Evolutionary conservation across 1,140 invertebrate species (phyloP), one percentile per base, ranked within the genome.

Genomic region (Conus ventricosus): DNA sequence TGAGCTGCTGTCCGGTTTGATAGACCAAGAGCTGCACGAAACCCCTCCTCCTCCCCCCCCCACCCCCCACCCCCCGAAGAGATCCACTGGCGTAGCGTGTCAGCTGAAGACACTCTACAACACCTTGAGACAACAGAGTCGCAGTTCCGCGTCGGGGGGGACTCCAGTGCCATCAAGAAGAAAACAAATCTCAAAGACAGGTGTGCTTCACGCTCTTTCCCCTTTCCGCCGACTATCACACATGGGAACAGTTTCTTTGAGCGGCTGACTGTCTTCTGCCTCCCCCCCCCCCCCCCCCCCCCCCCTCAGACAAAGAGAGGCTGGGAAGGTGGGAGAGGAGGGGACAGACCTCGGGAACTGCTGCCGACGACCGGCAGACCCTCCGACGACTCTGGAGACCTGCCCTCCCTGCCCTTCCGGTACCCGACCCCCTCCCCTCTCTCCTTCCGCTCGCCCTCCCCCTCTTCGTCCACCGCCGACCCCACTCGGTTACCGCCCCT

Each of bases 291-390:
- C 67, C 67, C 20, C 57, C 60, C 11, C 1, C 1, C 60, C 11
- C 10, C 67, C 67, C 67, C 20, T 81, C 80, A 81, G 39, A 23
- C 80, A 51, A 81, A 81, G 80, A 81, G 80, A 81, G 80, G 80
- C 80, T 81, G 80, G 39, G 80, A 71, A 20, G 6, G 11, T 2
- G 80, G 17, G 51, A 51, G 80, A 53, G 39, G 80, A 55, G 80
- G 80, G 5, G 80, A 81, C 51, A 81, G 54, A 5, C 17, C 51
- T 13, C 51, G 13, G 80, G 39, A 15, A 51, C 80, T 23, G 51
- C 51, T 81, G 51, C 51, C 54, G 10, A 81, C 80, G 5, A 15
- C 6, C 13, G 80, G 23, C 67, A 71, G 27, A 78, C 27, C 23
- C 39, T 39, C 3, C 25, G 25, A 0, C 10, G 25, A 39, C 51